Evolutionary conservation across 1,140 invertebrate genomes (phyloP).

Genomic region (Sycophaga agraensis): DNA sequence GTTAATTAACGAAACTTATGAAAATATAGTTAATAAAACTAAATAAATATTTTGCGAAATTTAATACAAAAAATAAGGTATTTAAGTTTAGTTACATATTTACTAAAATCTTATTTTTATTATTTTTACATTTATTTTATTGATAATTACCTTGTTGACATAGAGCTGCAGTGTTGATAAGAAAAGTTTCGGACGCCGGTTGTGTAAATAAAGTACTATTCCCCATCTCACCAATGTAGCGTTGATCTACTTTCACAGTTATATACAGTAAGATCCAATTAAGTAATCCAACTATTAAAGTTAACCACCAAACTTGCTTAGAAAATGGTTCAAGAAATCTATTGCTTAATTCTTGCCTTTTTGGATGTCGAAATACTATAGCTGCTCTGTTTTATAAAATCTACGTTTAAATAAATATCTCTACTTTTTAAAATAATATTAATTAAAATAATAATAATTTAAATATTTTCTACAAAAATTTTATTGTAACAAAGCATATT

Average conservation of each 20-base stretch:
- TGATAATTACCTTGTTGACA: conserved; percentile 59
- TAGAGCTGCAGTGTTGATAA: conserved; percentile 53
- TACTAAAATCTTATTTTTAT: no score
- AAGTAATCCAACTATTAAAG: conserved; percentile 29
- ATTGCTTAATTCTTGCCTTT: conserved; percentile 60
- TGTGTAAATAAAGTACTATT: conserved; percentile 21
- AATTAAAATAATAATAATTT: no score
- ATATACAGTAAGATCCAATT: conserved; percentile 37
- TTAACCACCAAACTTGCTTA: conserved; percentile 37
- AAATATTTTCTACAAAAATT: no score
- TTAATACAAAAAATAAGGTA: not conserved
- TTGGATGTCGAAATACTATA: conserved; percentile 69
- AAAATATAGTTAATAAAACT: no score
- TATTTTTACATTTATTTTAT: no score
- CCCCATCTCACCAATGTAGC: not conserved
- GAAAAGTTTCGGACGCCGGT: conserved; percentile 37
- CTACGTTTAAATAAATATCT: no score
- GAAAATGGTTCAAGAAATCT: conserved; percentile 47
- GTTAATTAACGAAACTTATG: not conserved
- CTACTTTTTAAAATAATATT: no score
- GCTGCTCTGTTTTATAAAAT: conserved; percentile 59
- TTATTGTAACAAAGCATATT: no score
- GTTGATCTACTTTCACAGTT: conserved; percentile 30
- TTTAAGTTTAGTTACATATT: no score
- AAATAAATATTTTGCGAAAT: not conserved